These are phyloP conservation scores for Amphilophus citrinellus DNA, from an alignment of 2,113 vertebrate genomes.

Conservation along the genomic window DNA sequence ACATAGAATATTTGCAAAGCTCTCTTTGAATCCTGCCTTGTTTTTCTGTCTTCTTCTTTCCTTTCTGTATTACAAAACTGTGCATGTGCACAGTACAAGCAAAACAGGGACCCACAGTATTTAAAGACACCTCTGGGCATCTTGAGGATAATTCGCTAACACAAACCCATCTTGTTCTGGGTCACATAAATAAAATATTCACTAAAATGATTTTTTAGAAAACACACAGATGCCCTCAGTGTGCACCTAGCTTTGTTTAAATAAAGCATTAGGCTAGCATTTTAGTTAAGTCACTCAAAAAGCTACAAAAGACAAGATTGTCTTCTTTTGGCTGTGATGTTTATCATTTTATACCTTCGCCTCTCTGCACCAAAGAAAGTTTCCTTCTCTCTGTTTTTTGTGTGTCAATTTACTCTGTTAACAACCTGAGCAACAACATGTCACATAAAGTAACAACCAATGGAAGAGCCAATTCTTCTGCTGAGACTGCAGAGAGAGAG, in stretches of 20 bases:
- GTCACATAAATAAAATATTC: not conserved
- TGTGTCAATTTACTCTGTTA: not conserved
- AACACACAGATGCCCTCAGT: not conserved
- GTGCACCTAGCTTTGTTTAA: not conserved
- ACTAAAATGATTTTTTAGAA: not conserved
- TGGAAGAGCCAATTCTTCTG: not conserved
- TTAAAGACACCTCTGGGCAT: not conserved
- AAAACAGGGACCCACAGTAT: not conserved
- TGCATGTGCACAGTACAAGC: not conserved
- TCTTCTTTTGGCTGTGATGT: not conserved
- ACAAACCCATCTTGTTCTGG: not conserved
- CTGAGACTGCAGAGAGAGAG: conserved; percentile 5
- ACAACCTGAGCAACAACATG: not conserved
- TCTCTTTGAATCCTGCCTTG: not conserved
- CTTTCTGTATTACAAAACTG: not conserved
- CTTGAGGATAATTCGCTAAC: not conserved
- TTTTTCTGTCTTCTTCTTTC: not conserved
- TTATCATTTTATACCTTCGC: not conserved
- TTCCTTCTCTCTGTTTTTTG: not conserved
- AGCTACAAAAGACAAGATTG: not conserved
- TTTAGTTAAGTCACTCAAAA: conserved; percentile 4
- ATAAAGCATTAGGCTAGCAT: not conserved
- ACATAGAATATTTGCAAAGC: not conserved
- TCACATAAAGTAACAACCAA: not conserved
- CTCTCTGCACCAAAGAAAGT: not conserved